phyloP scores from a whole-genome alignment of 2,888 invertebrate genomes.

The Xylota segnis region DNA sequence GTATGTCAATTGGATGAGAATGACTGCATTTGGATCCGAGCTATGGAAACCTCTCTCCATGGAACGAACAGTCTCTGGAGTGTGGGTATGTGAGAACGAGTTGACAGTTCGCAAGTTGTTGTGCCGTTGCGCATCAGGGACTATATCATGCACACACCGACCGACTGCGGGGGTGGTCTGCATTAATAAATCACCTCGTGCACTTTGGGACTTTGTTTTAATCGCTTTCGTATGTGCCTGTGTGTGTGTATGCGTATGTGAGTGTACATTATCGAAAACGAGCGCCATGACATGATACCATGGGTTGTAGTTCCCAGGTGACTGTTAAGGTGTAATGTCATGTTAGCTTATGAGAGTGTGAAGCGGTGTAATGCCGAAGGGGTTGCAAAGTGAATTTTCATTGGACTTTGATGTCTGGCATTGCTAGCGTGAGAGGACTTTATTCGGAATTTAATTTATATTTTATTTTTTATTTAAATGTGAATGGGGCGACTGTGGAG shows the following conservation, averaged over 20 bases:
- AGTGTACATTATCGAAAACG: slow-evolving; percentile 21
- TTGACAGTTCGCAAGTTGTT: slow-evolving; percentile 56
- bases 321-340: slow-evolving; percentile 73
- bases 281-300: slow-evolving; percentile 32
- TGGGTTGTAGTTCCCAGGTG: slow-evolving; percentile 57
- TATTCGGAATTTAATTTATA: too few relatives aligned
- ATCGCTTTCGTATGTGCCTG: slow-evolving; percentile 46
- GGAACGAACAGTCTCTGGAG: background rate
- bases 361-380: slow-evolving; percentile 50
- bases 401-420: slow-evolving; percentile 27
- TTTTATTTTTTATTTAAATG: too few relatives aligned
- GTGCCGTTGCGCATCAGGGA: slow-evolving; percentile 49
- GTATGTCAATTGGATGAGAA: slow-evolving; percentile 79
- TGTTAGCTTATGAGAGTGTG: slow-evolving; percentile 70
- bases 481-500: too few relatives aligned
- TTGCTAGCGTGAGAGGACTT: background rate
- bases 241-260: slow-evolving; percentile 3
- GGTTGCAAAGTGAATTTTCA: slow-evolving; percentile 52
- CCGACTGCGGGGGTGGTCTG: slow-evolving; percentile 53
- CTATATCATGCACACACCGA: slow-evolving; percentile 12
- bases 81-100: slow-evolving; percentile 37
- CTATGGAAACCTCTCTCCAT: slow-evolving; percentile 47
- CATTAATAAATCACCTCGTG: slow-evolving; percentile 80
- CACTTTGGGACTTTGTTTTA: slow-evolving; percentile 80
- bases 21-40: slow-evolving; percentile 71